These are phyloP conservation scores for Thymelicus acteon DNA, from an alignment of 2,888 invertebrate species.

Conservation along the genomic window DNA sequence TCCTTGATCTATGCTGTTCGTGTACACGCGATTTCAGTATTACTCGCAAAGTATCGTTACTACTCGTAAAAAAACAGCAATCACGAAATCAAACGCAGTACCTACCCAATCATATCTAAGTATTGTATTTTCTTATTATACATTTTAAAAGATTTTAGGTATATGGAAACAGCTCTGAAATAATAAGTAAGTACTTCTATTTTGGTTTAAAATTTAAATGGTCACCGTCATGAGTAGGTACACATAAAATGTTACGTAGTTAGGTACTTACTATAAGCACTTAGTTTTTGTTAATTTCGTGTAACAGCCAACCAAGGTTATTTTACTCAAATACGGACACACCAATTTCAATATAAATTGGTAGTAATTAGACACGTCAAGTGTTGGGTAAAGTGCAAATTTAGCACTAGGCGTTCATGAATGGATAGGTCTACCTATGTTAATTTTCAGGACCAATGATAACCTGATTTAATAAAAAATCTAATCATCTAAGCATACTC, in stretches of 20 bases:
- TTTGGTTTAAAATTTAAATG: too few relatives aligned
- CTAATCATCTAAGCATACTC: too few relatives aligned
- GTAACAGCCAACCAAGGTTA: constrained; percentile 17
- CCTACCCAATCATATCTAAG: too few relatives aligned
- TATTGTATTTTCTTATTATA: too few relatives aligned
- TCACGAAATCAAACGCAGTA: too few relatives aligned
- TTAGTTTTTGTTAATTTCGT: background rate
- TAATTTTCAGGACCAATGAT: background rate
- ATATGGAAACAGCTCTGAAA: too few relatives aligned
- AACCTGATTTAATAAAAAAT: too few relatives aligned
- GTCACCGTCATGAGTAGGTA: background rate
- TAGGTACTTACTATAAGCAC: background rate
- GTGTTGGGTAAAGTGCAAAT: constrained; percentile 2
- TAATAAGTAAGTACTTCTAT: too few relatives aligned
- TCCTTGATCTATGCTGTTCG: constrained; percentile 16
- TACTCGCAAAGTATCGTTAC: constrained; percentile 16
- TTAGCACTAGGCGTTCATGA: background rate
- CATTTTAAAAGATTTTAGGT: too few relatives aligned
- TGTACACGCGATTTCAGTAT: constrained; percentile 27
- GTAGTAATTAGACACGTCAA: constrained; percentile 9
- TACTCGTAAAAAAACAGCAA: constrained; percentile 5
- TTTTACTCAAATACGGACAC: constrained; percentile 5
- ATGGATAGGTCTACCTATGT: background rate
- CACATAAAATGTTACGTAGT: background rate
- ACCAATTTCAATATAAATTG: constrained; percentile 7